Evolutionary conservation across 2,797 vertebrate genomes (phyloP).

Genomic region (Malacoctenus gilli): DNA sequence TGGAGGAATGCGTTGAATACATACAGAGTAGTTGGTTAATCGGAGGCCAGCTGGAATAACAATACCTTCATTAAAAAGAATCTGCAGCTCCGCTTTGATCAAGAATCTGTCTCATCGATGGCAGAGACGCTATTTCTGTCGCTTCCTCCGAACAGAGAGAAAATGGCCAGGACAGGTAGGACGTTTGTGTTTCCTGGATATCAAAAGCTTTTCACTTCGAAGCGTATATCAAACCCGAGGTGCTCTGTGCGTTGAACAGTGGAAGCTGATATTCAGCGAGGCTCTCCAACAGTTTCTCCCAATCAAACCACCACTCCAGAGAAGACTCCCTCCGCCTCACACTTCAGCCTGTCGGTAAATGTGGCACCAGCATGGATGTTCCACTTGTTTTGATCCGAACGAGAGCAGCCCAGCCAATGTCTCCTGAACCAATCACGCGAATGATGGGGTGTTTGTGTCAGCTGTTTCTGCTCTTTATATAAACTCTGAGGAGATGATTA

Average conservation of each 20-base stretch:
- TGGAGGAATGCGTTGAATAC: conserved; percentile 1
- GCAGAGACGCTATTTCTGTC: background rate
- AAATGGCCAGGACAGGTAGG: background rate
- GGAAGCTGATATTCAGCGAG: background rate
- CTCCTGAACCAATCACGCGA: background rate
- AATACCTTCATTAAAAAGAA: conserved; percentile 11
- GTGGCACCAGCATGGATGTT: background rate
- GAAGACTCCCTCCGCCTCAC: background rate
- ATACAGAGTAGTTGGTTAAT: background rate
- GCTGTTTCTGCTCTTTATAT: background rate
- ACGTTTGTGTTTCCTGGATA: too few species aligned
- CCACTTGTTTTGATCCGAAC: background rate
- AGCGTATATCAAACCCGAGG: background rate
- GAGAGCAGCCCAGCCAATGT: background rate
- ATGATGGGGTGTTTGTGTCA: background rate
- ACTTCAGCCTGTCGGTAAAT: background rate
- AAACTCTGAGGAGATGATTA: too few species aligned
- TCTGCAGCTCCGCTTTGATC: conserved; percentile 3
- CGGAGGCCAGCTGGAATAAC: conserved; percentile 3
- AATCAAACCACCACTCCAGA: background rate
- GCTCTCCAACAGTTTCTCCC: conserved; percentile 7
- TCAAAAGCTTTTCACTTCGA: background rate
- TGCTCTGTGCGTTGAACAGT: background rate
- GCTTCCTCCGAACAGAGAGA: conserved; percentile 4
- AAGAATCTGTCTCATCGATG: background rate